Conservation (phyloP, 1,140 invertebrate genomes). For the Aphaenogaster rudis region DNA sequence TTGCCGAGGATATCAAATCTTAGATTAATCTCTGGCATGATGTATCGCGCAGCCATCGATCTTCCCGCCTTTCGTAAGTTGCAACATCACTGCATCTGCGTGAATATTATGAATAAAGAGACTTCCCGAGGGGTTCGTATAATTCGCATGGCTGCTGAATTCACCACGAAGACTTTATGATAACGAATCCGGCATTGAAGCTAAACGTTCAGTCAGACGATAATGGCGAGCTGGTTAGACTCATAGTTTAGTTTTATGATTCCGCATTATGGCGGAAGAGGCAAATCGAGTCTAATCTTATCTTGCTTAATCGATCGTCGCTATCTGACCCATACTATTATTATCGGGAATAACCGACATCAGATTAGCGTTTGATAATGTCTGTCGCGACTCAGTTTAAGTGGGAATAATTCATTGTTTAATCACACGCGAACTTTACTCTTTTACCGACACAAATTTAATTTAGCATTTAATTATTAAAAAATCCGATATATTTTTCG, state of each 20-base stretch:
- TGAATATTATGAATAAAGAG: neutral
- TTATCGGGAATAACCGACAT: neutral
- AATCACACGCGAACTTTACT: neutral
- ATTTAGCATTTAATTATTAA: neutral
- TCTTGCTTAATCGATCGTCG: slow-evolving; percentile 36
- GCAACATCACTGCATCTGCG: neutral
- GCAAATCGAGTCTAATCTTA: slow-evolving; percentile 31
- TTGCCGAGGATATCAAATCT: slow-evolving; percentile 28
- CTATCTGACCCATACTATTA: slow-evolving; percentile 23
- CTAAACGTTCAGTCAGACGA: neutral
- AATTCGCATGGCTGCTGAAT: neutral
- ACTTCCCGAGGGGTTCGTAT: neutral
- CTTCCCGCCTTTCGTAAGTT: slow-evolving; percentile 4
- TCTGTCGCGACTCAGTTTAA: neutral
- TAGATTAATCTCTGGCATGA: slow-evolving; percentile 24
- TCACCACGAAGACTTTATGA: neutral
- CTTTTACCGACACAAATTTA: neutral
- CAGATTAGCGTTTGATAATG: slow-evolving; percentile 25
- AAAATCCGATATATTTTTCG: neutral
- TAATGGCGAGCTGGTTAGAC: neutral
- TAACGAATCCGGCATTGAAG: neutral
- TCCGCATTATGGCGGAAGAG: slow-evolving; percentile 11
- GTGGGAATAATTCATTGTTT: neutral
- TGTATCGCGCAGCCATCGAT: slow-evolving; percentile 18
- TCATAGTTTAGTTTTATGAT: neutral